Evolutionary conservation across 2,888 invertebrate genomes (phyloP), one percentile per base, ranked within the genome.

Genomic region (Abrostola tripartita): DNA sequence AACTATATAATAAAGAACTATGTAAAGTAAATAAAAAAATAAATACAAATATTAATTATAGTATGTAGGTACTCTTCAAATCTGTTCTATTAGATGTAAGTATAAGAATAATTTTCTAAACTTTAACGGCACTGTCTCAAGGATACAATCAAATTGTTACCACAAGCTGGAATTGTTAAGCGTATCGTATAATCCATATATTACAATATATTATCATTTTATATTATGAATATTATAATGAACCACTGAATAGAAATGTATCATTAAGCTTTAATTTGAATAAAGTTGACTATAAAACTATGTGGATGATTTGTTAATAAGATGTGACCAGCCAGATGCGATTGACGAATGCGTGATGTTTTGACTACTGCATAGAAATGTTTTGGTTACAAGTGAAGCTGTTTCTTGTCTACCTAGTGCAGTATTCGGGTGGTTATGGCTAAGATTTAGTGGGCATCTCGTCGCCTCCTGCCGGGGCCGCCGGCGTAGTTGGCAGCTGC

Each of bases 401-500:
- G 68, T 63, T 52, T 65, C 61, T 44, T 52, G 52, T 75, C 67
- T 74, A 79, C 77, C 79, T 81, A 79, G 72, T 70, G 74, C 55
- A 73, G 75, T 63, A 74, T 76, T 70, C 40, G 40, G 52, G 70
- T 70, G 59, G 67, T 68, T 79, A 62, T 65, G 63, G 64, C 72
- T 62, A 51, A 50, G 56, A 44, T 81, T 86, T 92, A 93, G 71
- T 91, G 86, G 68, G 87, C 88, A 76, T 96, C 96, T 73, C 98
- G 96, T 86, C 98, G 97, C 96, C 97, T 97, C 91, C 98, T 96
- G 79, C 98, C 98, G 0, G 98, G 98, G 9, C 98, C 98, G 2
- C 97, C 97, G 35, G 98, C 97, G 93, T 96, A 98, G 92, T 98
- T 98, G 78, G 98, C 98, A 0, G 98, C 98, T 49, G 98, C 97